phyloP scores from a whole-genome alignment of 1,140 invertebrate genomes.

The Daktulosphaira vitifoliae region DNA sequence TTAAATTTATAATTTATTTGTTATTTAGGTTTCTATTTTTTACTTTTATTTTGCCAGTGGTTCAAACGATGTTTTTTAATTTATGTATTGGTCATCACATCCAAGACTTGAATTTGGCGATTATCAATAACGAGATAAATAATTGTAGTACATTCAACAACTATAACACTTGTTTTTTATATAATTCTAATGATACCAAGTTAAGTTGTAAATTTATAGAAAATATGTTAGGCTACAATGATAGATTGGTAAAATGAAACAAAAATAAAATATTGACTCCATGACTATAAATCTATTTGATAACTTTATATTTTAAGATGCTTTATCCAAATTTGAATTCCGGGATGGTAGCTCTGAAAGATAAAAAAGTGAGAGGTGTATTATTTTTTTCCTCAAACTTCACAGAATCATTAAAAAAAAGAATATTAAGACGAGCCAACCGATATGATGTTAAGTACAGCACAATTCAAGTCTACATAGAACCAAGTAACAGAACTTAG shows the following conservation, averaged over 20 bases:
- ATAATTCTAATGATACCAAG: not conserved
- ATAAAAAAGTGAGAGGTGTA: not conserved
- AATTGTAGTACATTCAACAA: conserved; percentile 4
- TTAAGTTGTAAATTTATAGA: conserved; percentile 16
- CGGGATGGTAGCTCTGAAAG: not conserved
- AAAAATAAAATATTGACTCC: not conserved
- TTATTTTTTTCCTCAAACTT: conserved; percentile 11
- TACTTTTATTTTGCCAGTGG: conserved; percentile 78
- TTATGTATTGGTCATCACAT: conserved; percentile 85
- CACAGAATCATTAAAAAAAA: conserved; percentile 3
- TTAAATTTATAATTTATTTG: not conserved
- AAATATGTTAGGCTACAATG: not conserved
- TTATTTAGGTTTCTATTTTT: conserved; percentile 68
- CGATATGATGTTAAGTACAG: not conserved
- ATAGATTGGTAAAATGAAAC: not conserved
- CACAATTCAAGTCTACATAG: not conserved
- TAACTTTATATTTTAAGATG: not conserved
- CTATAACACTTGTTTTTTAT: not conserved
- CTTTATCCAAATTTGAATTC: not conserved
- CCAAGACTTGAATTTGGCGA: conserved; percentile 65
- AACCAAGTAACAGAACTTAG: not conserved
- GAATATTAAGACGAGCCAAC: not conserved
- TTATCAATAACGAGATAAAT: conserved; percentile 70
- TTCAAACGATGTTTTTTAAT: conserved; percentile 89
- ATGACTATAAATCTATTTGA: not conserved